Evolutionary conservation across 2,113 vertebrate genomes (phyloP), one percentile per base, ranked within the genome.

Genomic region (Muntiacus reevesi): DNA sequence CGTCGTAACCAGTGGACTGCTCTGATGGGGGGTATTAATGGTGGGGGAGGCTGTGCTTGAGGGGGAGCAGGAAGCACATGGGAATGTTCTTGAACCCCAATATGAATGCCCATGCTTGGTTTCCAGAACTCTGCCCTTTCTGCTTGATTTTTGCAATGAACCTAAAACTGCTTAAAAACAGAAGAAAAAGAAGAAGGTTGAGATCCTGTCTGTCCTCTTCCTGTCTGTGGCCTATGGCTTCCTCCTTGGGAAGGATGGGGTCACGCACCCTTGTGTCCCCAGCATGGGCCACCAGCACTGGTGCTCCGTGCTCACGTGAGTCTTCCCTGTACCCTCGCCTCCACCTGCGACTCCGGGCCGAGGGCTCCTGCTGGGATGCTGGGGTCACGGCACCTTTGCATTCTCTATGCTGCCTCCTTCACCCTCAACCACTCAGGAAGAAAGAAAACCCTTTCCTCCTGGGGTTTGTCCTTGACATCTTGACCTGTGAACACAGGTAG

Each of bases 281-380:
- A 62, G 47, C 45, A 52, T 5, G 9, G 7, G 19, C 33, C 76
- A 25, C 40, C 19, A 78, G 21, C 3, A 10, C 5, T 1, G 8
- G 7, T 23, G n/a, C 0, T 0, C 10, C 16, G 2, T 3, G 28
- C 45, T 6, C 45, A 33, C 6, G 7, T 0, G 9, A 30, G 9
- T 23, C 15, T 36, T 36, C n/a, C 52, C 50, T 5, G 1, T 33
- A 52, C 17, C 12, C 47, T 36, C 30, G 2, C 19, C 47, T 64
- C 19, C 54, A n/a, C 64, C 21, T 8, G 12, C 1, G 0, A 40
- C 25, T 28, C 16, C 0, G 2, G 57, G 57, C 12, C 0, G 21
- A 23, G n/a, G 43, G 50, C 19, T 33, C 50, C n/a, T 40, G 43
- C 52, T 43, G 19, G 10, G 62, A 30, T 9, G 15, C 57, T 28